Base-by-base conservation (phyloP, 2,797 vertebrate species). In the Eulemur coronatus region DNA sequence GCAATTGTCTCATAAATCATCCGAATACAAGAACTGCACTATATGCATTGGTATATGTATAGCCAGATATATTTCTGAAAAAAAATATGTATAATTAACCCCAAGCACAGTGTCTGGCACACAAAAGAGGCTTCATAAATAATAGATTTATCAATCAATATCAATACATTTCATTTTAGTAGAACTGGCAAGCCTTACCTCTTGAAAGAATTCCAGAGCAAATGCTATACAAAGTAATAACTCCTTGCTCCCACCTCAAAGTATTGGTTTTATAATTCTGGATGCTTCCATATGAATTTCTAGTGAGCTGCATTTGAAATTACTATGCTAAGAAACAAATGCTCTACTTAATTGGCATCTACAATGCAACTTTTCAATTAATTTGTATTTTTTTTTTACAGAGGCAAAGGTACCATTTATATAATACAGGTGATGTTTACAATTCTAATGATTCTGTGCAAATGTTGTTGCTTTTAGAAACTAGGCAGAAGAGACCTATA, bases 371-470 rank as follows among this genome's bases (percentile, higher is more conserved):
- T 86, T 95, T 63, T 85, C 81, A 94, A 92, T 96, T 89, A 95
- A 91, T 97, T 87, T 48, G 17, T 86, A 46, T 91, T 78, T 93
- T 41, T 82, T 96, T 85, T 96, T 96, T 89, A 61, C 30, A 61
- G 65, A 94, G 50, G 11, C 78, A 67, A 84, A 57, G 63, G 2
- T 65, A 80, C 28, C 61, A 82, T 85, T 87, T 78, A 81, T 69
- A 61, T 2, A 84, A 81, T 61, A 72, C 17, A 76, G 50, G 33
- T 81, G 81, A 73, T 91, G 24, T 79, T 92, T 91, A 92, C 82
- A 55, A 80, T 30, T 43, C 84, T 87, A 90, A 84, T 28, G 65
- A 55, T 55, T 94, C 18, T 72, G 14, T 82, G 63, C 86, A 72
- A 78, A 84, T 50, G 18, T 20, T 80, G 15, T 80, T 15, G 52